These are phyloP conservation scores for Bombus impatiens DNA, from an alignment of 1,140 invertebrate species.

Conservation along the genomic window DNA sequence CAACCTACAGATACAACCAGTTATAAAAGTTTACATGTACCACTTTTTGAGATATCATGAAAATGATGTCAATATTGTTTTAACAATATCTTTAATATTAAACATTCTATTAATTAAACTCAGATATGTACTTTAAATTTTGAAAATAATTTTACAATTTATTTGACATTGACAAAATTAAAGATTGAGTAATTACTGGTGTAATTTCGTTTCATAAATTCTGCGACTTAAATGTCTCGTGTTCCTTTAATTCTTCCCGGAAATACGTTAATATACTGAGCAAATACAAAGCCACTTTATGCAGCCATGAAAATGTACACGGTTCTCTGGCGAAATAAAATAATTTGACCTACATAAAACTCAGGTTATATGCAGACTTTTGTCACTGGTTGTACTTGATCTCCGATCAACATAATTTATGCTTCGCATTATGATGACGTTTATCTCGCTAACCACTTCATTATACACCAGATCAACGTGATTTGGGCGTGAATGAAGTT, in stretches of 20 bases:
- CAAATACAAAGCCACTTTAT: not conserved
- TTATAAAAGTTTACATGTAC: too few relatives aligned
- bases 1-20: too few relatives aligned
- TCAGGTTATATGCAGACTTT: not conserved
- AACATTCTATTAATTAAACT: too few relatives aligned
- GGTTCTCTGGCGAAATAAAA: not conserved
- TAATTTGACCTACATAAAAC: not conserved
- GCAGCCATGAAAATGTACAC: not conserved
- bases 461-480: not conserved
- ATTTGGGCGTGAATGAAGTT: not conserved
- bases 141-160: too few relatives aligned
- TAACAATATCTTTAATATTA: too few relatives aligned
- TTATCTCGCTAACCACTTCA: slow-evolving; percentile 13
- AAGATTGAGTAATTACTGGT: not conserved
- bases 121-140: too few relatives aligned
- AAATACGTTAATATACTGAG: not conserved
- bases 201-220: too few relatives aligned
- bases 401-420: slow-evolving; percentile 6
- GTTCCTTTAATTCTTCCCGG: not conserved
- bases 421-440: slow-evolving; percentile 12
- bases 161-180: too few relatives aligned
- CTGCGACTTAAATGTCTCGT: too few relatives aligned
- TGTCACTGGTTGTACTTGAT: not conserved
- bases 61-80: too few relatives aligned
- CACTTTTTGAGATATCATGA: too few relatives aligned